Conservation (phyloP, 2,113 vertebrate genomes). For the Periophthalmodon schlosseri region DNA sequence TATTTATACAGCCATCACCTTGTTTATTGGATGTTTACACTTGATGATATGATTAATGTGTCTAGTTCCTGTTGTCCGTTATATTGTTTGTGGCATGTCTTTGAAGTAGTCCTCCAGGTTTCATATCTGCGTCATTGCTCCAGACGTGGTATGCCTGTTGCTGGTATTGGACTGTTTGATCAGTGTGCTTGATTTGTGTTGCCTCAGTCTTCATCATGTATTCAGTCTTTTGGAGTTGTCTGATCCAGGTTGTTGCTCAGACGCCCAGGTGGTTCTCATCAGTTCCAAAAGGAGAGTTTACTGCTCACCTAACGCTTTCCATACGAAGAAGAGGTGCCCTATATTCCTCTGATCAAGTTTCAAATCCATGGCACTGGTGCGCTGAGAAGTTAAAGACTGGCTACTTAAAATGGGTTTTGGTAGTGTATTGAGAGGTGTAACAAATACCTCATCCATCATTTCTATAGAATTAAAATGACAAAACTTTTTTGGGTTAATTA, state of each 20-base stretch:
- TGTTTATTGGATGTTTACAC: conserved; percentile 40
- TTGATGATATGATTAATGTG: conserved; percentile 34
- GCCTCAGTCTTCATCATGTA: conserved; percentile 46
- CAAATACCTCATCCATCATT: background rate
- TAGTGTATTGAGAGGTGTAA: background rate
- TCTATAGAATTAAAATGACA: no score
- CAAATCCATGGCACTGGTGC: conserved; percentile 48
- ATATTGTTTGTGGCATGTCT: conserved; percentile 23
- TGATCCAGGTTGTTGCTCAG: conserved; percentile 48
- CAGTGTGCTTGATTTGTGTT: conserved; percentile 42
- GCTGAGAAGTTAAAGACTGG: conserved; percentile 30
- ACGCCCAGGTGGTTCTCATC: conserved; percentile 76
- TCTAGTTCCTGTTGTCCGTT: conserved; percentile 21
- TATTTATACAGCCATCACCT: conserved; percentile 18
- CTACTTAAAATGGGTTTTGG: conserved; percentile 33
- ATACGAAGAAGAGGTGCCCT: conserved; percentile 51
- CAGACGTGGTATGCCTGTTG: conserved; percentile 1
- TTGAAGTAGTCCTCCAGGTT: conserved; percentile 30
- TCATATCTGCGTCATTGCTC: conserved; percentile 12
- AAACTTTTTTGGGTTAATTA: no score
- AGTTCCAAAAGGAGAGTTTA: conserved; percentile 65
- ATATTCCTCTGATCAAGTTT: conserved; percentile 62
- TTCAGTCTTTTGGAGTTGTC: conserved; percentile 60
- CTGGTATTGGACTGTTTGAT: conserved; percentile 27
- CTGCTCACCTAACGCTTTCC: conserved; percentile 74